Conservation (phyloP, 2,888 invertebrate species). For the Drosophila meridionalis region DNA sequence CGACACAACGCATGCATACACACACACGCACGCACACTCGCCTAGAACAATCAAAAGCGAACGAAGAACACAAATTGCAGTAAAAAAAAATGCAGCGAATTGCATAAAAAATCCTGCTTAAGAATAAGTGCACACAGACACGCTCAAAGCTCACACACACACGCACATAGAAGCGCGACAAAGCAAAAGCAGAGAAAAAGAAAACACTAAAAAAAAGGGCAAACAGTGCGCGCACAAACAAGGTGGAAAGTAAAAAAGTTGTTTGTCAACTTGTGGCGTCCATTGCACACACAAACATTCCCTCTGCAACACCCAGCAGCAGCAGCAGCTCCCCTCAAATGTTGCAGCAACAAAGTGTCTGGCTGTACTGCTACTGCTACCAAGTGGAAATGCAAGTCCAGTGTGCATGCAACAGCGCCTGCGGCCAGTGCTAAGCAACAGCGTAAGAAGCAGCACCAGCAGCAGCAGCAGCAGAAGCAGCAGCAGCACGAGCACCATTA, state of each 20-base stretch:
- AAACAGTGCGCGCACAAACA: constrained; percentile 69
- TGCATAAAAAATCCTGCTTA: constrained; percentile 75
- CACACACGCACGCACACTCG: constrained; percentile 22
- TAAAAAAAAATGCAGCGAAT: constrained; percentile 52
- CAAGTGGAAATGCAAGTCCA: constrained; percentile 63
- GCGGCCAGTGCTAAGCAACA: constrained; percentile 65
- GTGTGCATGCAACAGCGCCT: constrained; percentile 73
- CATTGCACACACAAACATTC: constrained; percentile 54
- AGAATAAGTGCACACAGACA: constrained; percentile 57
- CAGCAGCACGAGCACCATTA: constrained; percentile 15
- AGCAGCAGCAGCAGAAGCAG: constrained; percentile 9
- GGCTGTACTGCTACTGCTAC: constrained; percentile 67
- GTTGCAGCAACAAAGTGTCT: constrained; percentile 81
- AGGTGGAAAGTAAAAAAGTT: constrained; percentile 82
- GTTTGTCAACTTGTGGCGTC: constrained; percentile 84
- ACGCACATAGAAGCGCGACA: constrained; percentile 51
- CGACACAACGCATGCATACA: constrained; percentile 55
- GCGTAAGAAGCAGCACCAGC: constrained; percentile 18
- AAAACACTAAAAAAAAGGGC: constrained; percentile 46
- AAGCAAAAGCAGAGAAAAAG: constrained; percentile 28
- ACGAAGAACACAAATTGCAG: constrained; percentile 44
- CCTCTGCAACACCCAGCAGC: constrained; percentile 16
- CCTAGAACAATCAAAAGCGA: constrained; percentile 22
- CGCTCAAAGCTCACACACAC: constrained; percentile 14
- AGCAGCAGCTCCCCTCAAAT: constrained; percentile 61